Conservation (phyloP, 2,113 vertebrate genomes). For the Brienomyrus brachyistius region DNA sequence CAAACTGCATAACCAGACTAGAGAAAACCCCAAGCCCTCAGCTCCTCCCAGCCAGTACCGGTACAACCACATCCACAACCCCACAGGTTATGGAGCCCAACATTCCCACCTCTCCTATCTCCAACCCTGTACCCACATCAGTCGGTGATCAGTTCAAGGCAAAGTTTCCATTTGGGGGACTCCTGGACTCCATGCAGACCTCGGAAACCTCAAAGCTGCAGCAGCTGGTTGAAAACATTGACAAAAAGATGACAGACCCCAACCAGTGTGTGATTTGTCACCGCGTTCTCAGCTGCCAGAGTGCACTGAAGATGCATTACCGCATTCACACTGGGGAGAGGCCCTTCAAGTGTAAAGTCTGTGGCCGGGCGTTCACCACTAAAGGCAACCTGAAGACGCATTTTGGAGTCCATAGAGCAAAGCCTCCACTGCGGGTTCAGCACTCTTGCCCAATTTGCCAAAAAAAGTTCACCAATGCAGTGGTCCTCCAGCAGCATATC, state of each 20-base stretch:
- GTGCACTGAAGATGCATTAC: constrained; percentile 96
- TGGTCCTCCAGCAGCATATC: constrained; percentile 94
- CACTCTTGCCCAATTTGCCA: constrained; percentile 97
- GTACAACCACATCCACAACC: constrained; percentile 33
- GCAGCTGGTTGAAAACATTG: constrained; percentile 95
- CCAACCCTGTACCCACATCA: constrained; percentile 63
- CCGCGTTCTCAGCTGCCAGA: constrained; percentile 93
- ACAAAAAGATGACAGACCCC: constrained; percentile 88
- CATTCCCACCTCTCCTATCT: constrained; percentile 50
- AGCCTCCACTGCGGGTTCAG: constrained; percentile 82
- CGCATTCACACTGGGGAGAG: constrained; percentile 93
- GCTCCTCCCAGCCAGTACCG: constrained; percentile 55
- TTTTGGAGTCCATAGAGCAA: constrained; percentile 84
- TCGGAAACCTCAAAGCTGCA: constrained; percentile 97
- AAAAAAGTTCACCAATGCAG: constrained; percentile 94
- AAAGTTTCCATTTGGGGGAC: constrained; percentile 68
- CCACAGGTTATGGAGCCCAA: constrained; percentile 52
- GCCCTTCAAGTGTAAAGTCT: constrained; percentile 95
- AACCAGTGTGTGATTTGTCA: constrained; percentile 93
- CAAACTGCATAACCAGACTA: constrained; percentile 46
- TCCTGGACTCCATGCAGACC: constrained; percentile 85
- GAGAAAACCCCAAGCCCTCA: constrained; percentile 50
- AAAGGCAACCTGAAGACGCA: constrained; percentile 98
- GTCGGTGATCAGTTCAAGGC: constrained; percentile 71
- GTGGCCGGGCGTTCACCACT: constrained; percentile 92